Evolutionary conservation across 2,797 vertebrate genomes (phyloP).

Genomic region (Pipistrellus pipistrellus): DNA sequence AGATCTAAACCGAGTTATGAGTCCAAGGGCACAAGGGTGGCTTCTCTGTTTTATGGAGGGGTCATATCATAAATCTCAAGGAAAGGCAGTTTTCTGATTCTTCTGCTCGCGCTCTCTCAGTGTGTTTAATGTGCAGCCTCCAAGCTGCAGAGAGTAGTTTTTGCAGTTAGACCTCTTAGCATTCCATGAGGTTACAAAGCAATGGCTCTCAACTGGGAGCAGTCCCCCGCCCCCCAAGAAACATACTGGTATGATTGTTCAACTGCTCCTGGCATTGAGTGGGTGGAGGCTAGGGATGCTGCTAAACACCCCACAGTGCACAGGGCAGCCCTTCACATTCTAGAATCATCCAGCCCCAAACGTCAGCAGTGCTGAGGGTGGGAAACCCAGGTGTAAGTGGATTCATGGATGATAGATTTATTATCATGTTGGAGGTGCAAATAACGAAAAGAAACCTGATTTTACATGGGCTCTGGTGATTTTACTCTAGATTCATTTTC

Average conservation of each 20-base stretch:
- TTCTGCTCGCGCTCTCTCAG: not conserved
- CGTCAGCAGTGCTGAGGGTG: too few relatives aligned
- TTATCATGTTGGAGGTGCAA: not conserved
- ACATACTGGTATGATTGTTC: not conserved
- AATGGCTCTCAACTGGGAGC: not conserved
- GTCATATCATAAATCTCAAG: not conserved
- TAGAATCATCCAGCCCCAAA: not conserved
- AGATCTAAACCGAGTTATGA: not conserved
- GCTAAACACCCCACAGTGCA: rapidly evolving
- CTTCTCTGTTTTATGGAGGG: not conserved
- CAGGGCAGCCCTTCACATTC: rapidly evolving
- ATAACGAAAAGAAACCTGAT: not conserved
- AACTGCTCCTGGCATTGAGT: not conserved
- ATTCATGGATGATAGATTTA: not conserved
- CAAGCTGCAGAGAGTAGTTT: slow-evolving; percentile 21
- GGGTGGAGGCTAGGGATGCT: not conserved
- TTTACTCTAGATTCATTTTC: not conserved
- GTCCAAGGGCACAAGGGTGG: not conserved
- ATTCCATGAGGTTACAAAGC: too few relatives aligned
- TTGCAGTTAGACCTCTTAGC: not conserved
- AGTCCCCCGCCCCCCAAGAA: not conserved
- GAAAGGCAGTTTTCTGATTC: not conserved
- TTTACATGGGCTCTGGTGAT: not conserved
- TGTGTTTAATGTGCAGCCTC: not conserved
- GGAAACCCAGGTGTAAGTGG: not conserved